Evolutionary conservation across 2,113 vertebrate species (phyloP).

Genomic region (Neomonachus schauinslandi): DNA sequence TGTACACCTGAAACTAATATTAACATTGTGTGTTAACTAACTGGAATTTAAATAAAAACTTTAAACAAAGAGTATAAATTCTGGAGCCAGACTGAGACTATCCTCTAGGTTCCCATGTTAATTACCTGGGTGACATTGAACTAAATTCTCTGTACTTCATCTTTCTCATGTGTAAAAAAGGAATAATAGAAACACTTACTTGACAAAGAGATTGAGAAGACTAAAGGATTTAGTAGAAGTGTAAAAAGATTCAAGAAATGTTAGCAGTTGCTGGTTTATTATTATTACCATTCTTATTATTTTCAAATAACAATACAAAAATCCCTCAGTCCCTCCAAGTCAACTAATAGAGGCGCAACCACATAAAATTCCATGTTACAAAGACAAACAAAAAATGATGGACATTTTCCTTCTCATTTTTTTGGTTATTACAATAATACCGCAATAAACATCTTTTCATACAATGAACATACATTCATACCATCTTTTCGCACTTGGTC

Average conservation of each 20-base stretch:
- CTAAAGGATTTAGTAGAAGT: not conserved
- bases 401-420: not conserved
- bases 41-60: not conserved
- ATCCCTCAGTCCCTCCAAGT: not conserved
- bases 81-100: not conserved
- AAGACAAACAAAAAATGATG: not conserved
- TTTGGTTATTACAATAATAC: not conserved
- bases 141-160: not conserved
- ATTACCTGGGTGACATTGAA: not conserved
- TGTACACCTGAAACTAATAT: not conserved
- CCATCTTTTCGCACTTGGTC: not conserved
- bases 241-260: not conserved
- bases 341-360: not conserved
- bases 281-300: not conserved
- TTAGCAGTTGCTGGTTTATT: not conserved
- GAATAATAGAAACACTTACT: not conserved
- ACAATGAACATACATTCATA: not conserved
- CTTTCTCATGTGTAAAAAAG: not conserved
- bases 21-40: not conserved
- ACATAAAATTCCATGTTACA: not conserved
- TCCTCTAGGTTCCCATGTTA: not conserved
- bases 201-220: not conserved
- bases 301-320: not conserved
- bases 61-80: not conserved
- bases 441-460: not conserved